Evolutionary conservation across 2,888 invertebrate species (phyloP), one percentile per base, ranked within the genome.

Genomic region (Drosophila anomalata): DNA sequence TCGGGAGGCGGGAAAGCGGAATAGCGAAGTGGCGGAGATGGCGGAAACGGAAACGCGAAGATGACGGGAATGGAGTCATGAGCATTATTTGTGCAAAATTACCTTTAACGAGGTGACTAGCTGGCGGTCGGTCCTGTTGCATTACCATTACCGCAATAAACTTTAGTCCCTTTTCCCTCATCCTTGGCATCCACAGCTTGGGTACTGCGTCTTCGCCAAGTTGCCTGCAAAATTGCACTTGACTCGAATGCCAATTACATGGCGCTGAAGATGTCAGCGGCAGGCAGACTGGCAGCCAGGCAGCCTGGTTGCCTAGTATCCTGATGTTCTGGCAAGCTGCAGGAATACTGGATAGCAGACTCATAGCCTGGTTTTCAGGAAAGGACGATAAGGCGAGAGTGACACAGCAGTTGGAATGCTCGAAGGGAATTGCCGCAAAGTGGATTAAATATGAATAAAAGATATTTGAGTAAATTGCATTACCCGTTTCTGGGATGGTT

Each of bases 131-230:
- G 76, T 80, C 83, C 86, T 80, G 81, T 87, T 80, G 81, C 87
- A 81, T 83, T 84, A 84, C 87, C 87, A 82, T 82, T 87, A 85
- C 82, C 82, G 87, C 87, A 87, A 87, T 82, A 87, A 82, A 82
- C 82, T 85, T 77, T 75, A 66, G 73, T 63, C 59, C 36, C 42
- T 52, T 36, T 50, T 14, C 17, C 50, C 26, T 47, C 36, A 17
- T n/a, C 14, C 3, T 11, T 6, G 48, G 51, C 31, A 22, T 39
- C 39, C 48, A 46, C 44, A 5, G n/a, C 26, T 69, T 66, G 73
- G 74, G 76, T 63, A 57, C 65, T 56, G 42, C 63, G 9, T 44
- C 44, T 44, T 44, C 22, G 69, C 57, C 70, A 73, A 79, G 77
- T 78, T 84, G 74, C 76, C 66, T 58, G 74, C 87, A 57, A 80